A percentile compares a stretch with the other conserved stretches of the same genome.
Evolutionary conservation across 2,888 invertebrate genomes (phyloP).

Genomic region (Dasypolia templi): DNA sequence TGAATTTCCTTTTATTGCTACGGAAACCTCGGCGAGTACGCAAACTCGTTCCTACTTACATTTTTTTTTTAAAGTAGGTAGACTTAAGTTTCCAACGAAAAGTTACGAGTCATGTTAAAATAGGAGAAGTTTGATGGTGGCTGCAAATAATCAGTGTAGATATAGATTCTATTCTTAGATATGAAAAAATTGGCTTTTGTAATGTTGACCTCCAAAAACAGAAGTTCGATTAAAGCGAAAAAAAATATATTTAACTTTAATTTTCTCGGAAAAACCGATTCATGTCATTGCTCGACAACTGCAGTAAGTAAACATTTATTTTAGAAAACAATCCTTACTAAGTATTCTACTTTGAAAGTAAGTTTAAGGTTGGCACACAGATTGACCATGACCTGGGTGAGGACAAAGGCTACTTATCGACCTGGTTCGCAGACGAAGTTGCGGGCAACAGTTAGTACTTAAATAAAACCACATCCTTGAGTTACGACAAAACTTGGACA

Average conservation of each 20-base stretch:
- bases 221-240: too few relatives aligned
- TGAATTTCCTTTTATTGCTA: constrained; percentile 46
- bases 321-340: background rate
- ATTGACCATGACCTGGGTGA: too few relatives aligned
- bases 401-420: too few relatives aligned
- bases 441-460: too few relatives aligned
- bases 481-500: constrained; percentile 30
- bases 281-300: background rate
- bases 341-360: too few relatives aligned
- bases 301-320: background rate
- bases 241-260: too few relatives aligned
- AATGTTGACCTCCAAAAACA: too few relatives aligned
- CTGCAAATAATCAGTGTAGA: background rate
- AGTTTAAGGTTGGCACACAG: too few relatives aligned
- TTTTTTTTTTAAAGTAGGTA: too few relatives aligned
- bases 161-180: background rate
- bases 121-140: background rate
- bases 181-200: background rate
- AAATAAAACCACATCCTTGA: constrained; percentile 27
- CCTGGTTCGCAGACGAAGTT: too few relatives aligned
- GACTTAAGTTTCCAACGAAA: constrained; percentile 22
- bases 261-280: background rate
- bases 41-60: constrained; percentile 21
- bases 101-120: constrained; percentile 22
- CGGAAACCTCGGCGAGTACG: constrained; percentile 44